Percentiles rank a stretch among this genome's conserved stretches.
Evolutionary conservation across 2,113 vertebrate genomes (phyloP).

Genomic region (Aphyosemion australe): DNA sequence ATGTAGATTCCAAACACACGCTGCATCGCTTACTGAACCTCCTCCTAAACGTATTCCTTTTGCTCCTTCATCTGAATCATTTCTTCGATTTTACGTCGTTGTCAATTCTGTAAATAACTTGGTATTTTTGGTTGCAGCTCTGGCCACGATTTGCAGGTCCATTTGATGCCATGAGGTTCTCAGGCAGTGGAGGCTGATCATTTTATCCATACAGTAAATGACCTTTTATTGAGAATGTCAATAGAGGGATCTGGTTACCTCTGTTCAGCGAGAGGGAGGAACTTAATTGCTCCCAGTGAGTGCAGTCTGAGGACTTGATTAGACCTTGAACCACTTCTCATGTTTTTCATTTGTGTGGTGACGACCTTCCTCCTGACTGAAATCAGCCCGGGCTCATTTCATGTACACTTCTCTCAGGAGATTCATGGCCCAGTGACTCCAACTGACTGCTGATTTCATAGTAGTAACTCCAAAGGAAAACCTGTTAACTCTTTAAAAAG

Average conservation of each 20-base stretch:
- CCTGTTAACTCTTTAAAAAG: conserved; percentile 58
- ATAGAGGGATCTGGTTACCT: conserved; percentile 81
- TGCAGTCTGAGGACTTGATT: conserved; percentile 81
- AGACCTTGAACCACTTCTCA: conserved; percentile 80
- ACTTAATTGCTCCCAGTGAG: conserved; percentile 81
- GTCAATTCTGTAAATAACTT: conserved; percentile 48
- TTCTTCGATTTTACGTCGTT: conserved; percentile 59
- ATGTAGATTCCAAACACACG: conserved; percentile 42
- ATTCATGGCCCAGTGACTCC: conserved; percentile 70
- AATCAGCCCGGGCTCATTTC: conserved; percentile 73
- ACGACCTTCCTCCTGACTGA: conserved; percentile 78
- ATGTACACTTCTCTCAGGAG: conserved; percentile 69
- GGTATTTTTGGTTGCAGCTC: conserved; percentile 31
- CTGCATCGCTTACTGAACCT: conserved; percentile 35
- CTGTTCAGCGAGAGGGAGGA: conserved; percentile 69
- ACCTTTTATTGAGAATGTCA: conserved; percentile 79
- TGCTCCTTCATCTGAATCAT: conserved; percentile 40
- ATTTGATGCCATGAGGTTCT: conserved; percentile 54
- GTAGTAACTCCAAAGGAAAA: conserved; percentile 49
- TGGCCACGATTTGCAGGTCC: conserved; percentile 54
- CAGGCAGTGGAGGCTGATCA: conserved; percentile 62
- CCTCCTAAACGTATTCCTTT: conserved; percentile 35
- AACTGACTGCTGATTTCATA: conserved; percentile 68
- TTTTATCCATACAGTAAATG: conserved; percentile 77
- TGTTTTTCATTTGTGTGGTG: conserved; percentile 82